A percentile compares a stretch with the other conserved stretches of the same genome.
Conservation (phyloP, 2,888 invertebrate genomes). For the Drosophila meridiana region DNA sequence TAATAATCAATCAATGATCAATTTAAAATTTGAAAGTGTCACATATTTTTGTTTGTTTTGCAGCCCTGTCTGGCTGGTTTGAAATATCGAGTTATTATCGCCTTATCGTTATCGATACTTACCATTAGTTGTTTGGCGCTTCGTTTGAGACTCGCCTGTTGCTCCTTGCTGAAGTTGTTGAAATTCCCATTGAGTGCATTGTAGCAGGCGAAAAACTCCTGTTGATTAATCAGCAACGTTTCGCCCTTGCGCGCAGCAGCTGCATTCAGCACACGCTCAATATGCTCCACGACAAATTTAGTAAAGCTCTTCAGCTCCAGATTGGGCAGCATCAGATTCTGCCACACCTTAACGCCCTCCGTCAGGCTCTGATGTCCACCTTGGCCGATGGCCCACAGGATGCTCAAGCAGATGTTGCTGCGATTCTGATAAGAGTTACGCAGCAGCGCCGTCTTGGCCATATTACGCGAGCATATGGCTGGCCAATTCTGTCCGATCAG, state of each 20-base stretch:
- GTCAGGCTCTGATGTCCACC: slow-evolving; percentile 88
- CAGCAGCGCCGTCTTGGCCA: slow-evolving; percentile 88
- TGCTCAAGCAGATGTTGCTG: slow-evolving; percentile 89
- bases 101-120: slow-evolving; percentile 25
- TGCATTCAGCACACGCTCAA: slow-evolving; percentile 83
- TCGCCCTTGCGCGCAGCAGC: slow-evolving; percentile 52
- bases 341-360: slow-evolving; percentile 90
- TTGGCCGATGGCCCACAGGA: slow-evolving; percentile 92
- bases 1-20: not conserved
- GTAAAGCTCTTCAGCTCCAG: slow-evolving; percentile 90
- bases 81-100: not conserved
- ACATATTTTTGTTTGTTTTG: not conserved
- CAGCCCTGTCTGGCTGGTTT: not conserved
- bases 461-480: slow-evolving; percentile 87
- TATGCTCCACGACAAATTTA: slow-evolving; percentile 88
- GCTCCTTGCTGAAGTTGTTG: slow-evolving; percentile 74
- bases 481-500: slow-evolving; percentile 89
- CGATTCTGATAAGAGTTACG: slow-evolving; percentile 92
- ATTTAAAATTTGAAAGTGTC: not conserved
- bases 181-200: slow-evolving; percentile 71
- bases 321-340: slow-evolving; percentile 90
- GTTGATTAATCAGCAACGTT: slow-evolving; percentile 54
- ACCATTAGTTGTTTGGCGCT: slow-evolving; percentile 81
- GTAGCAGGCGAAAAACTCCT: slow-evolving; percentile 81
- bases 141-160: slow-evolving; percentile 73